Evolutionary conservation across 1,140 invertebrate species (phyloP), one percentile per base, ranked within the genome.

Genomic region (Formica selysi): DNA sequence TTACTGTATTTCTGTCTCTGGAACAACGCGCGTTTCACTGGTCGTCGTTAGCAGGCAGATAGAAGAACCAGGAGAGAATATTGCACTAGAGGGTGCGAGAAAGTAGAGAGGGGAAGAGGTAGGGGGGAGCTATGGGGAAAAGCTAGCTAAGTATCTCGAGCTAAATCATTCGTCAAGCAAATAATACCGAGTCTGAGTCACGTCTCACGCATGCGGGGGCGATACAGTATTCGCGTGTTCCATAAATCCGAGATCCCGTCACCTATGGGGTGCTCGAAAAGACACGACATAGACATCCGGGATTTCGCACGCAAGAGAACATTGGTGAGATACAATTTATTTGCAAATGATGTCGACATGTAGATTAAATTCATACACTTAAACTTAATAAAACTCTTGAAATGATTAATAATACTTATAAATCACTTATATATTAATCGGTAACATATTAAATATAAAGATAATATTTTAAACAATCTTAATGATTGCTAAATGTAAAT

Each of bases 141-240:
- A 76, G 61, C 38, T 86, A 81, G 54, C 83, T 59, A 86, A 86
- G 85, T 86, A 85, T 87, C 76, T 68, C 62, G 64, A 78, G 80
- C 87, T 91, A 93, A 94, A 94, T 94, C 92, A 91, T 93, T 93
- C 92, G 93, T 94, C 92, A 90, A 91, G 91, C 91, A 92, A 93
- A 93, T 93, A 93, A 93, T 87, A 85, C 91, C 85, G 88, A 84
- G 86, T 86, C 86, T 92, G 92, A 91, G 87, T 93, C 92, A 93
- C 87, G 68, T 80, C 51, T 70, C 84, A 87, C 86, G 87, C 86
- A 87, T 67, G 87, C 89, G 85, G 86, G 83, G 87, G 76, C 74
- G 81, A 84, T 83, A 86, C 65, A 64, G 76, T 90, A 87, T 89
- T 92, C 90, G 88, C 91, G 84, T 92, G 81, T 80, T 93, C 80